These are phyloP conservation scores for Periophthalmus modestus DNA, from an alignment of 2,113 vertebrate species.

Conservation along the genomic window DNA sequence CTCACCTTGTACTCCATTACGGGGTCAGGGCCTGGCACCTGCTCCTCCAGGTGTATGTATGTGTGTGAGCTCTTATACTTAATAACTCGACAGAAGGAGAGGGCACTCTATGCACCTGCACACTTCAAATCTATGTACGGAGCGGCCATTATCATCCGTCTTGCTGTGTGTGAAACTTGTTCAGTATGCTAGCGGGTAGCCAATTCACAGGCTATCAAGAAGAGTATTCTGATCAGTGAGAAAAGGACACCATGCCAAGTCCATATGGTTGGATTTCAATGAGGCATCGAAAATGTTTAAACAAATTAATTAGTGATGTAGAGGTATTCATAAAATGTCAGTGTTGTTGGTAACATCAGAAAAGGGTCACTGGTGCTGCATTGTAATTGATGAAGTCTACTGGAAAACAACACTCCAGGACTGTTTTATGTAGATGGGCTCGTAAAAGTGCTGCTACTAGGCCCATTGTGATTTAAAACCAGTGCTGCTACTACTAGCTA, in stretches of 20 bases:
- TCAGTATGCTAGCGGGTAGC: slow-evolving; percentile 27
- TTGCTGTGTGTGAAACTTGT: slow-evolving; percentile 36
- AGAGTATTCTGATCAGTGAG: slow-evolving; percentile 22
- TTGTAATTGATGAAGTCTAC: slow-evolving; percentile 24
- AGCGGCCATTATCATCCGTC: slow-evolving; percentile 60
- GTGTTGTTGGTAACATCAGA: slow-evolving; percentile 11
- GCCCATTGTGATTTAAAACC: slow-evolving; percentile 25
- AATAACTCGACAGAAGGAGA: slow-evolving; percentile 68
- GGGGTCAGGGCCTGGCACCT: slow-evolving; percentile 65
- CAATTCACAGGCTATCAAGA: slow-evolving; percentile 22
- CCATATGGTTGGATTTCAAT: neutral
- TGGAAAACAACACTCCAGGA: slow-evolving; percentile 35
- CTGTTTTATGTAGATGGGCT: slow-evolving; percentile 35
- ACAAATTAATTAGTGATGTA: slow-evolving; percentile 21
- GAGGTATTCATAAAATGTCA: slow-evolving; percentile 26
- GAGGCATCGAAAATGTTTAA: slow-evolving; percentile 18
- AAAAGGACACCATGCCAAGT: slow-evolving; percentile 17
- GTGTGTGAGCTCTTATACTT: slow-evolving; percentile 59
- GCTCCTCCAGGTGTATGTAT: slow-evolving; percentile 70
- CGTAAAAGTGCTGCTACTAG: slow-evolving; percentile 26
- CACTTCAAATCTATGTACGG: slow-evolving; percentile 42
- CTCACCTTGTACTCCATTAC: slow-evolving; percentile 62
- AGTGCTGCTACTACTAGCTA: slow-evolving; percentile 16
- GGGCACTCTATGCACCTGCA: slow-evolving; percentile 58
- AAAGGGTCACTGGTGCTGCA: slow-evolving; percentile 9